phyloP scores from a whole-genome alignment of 2,113 vertebrate species.

The Daubentonia madagascariensis region DNA sequence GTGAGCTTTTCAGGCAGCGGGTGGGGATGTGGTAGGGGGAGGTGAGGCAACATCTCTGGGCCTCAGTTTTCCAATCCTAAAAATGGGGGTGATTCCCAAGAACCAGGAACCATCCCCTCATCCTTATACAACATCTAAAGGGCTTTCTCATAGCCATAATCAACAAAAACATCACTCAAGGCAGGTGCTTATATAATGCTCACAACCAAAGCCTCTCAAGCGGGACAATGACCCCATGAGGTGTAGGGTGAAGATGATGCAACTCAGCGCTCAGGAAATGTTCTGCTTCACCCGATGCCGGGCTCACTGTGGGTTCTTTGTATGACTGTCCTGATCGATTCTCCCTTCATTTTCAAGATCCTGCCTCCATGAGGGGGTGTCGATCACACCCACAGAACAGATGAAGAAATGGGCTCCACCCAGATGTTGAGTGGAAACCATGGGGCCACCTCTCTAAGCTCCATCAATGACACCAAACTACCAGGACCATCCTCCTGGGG shows the following conservation, averaged over 20 bases:
- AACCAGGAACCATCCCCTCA: not conserved
- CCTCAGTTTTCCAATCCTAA: constrained; percentile 62
- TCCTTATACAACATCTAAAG: not conserved
- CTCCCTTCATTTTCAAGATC: not conserved
- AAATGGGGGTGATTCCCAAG: constrained; percentile 1
- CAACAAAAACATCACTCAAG: not conserved
- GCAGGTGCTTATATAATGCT: not conserved
- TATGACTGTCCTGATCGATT: not conserved
- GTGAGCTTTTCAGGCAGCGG: not conserved
- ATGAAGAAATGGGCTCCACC: not conserved
- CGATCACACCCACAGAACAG: not conserved
- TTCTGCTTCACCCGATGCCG: not conserved
- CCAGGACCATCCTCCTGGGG: not conserved
- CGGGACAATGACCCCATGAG: not conserved
- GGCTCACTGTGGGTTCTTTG: not conserved
- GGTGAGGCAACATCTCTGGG: not conserved
- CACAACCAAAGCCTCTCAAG: not conserved
- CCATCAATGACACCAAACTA: not conserved
- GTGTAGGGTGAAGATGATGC: not conserved
- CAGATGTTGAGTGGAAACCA: not conserved
- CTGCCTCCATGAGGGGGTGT: not conserved
- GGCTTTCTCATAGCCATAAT: not conserved
- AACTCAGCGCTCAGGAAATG: not conserved
- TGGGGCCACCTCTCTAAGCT: not conserved
- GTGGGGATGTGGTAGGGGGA: not conserved